These are phyloP conservation scores for Lepisosteus osseus DNA, from an alignment of 2,113 vertebrate species.

Conservation along the genomic window DNA sequence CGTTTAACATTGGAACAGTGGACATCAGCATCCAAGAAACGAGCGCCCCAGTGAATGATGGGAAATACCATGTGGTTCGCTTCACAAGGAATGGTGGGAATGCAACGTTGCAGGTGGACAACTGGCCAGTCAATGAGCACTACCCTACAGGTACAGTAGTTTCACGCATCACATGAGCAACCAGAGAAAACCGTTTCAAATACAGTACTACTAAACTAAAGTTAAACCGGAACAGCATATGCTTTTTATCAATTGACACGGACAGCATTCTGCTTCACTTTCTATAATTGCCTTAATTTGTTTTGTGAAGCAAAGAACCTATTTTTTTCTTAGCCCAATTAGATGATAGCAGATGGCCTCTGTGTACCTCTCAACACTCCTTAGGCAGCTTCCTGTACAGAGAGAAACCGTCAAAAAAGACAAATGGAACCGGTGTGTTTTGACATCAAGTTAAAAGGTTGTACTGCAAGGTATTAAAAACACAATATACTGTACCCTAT, in stretches of 20 bases:
- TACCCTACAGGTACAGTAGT: conserved; percentile 82
- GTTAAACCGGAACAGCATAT: conserved; percentile 45
- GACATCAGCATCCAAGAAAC: conserved; percentile 93
- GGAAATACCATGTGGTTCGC: conserved; percentile 91
- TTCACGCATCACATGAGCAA: not conserved
- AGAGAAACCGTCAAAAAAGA: no score
- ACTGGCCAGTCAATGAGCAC: conserved; percentile 93
- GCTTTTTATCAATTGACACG: conserved; percentile 19
- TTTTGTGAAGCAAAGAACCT: not conserved
- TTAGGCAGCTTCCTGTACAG: no score
- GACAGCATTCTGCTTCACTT: no score
- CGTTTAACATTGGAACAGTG: conserved; percentile 94
- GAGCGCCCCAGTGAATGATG: conserved; percentile 83
- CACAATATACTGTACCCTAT: no score
- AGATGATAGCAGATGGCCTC: no score
- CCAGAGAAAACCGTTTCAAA: not conserved
- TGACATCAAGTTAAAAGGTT: no score
- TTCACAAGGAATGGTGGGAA: conserved; percentile 95
- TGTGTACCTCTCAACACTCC: no score
- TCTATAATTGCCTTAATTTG: not conserved
- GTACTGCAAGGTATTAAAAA: no score
- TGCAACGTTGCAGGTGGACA: conserved; percentile 93
- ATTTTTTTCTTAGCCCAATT: not conserved
- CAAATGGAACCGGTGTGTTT: no score
- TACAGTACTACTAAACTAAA: conserved; percentile 18